phyloP scores from a whole-genome alignment of 2,113 vertebrate species.

The Anser brachyrhynchus region DNA sequence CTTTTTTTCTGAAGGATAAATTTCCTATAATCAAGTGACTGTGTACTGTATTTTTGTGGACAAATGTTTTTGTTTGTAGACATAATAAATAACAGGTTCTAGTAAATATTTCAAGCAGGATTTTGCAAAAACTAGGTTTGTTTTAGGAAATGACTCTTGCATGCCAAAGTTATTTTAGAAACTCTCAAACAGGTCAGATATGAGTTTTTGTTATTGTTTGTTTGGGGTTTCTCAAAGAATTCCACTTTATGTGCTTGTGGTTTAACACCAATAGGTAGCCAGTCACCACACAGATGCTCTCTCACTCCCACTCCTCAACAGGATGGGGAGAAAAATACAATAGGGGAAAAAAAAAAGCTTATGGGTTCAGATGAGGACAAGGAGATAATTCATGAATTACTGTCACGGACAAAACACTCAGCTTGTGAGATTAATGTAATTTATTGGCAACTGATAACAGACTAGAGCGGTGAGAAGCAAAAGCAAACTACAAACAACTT shows the following conservation, averaged over 20 bases:
- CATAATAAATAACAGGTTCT: not conserved
- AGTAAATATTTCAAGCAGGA: not conserved
- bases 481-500: not conserved
- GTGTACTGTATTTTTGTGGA: not conserved
- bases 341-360: not conserved
- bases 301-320: not conserved
- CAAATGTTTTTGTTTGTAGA: not conserved
- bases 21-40: not conserved
- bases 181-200: not conserved
- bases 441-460: not conserved
- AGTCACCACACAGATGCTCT: not conserved
- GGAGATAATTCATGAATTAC: not conserved
- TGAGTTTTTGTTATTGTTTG: not conserved
- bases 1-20: not conserved
- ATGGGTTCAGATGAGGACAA: not conserved
- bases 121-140: not conserved
- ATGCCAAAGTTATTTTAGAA: not conserved
- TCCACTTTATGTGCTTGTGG: not conserved
- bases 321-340: not conserved
- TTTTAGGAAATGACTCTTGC: not conserved
- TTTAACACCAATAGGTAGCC: not conserved
- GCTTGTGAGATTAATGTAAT: not conserved
- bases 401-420: not conserved
- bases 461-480: not conserved
- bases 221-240: not conserved